Conservation (phyloP, 2,888 invertebrate genomes). For the Coleophora flavipennella region DNA sequence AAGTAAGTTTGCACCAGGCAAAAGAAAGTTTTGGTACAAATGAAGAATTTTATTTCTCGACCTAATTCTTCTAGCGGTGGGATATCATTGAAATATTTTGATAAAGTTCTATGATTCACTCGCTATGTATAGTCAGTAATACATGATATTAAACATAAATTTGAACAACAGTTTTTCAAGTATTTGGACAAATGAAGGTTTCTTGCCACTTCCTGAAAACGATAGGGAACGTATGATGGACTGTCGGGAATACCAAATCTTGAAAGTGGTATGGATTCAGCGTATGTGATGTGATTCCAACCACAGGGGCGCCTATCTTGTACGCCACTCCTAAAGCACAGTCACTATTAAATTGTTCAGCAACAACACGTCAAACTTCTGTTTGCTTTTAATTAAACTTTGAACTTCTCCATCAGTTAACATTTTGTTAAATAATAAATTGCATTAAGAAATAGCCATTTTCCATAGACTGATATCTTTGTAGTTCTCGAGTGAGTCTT, state of each 20-base stretch:
- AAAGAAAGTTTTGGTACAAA: conserved; percentile 73
- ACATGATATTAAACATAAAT: conserved; percentile 29
- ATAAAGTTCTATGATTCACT: conserved; percentile 39
- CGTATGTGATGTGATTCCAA: conserved; percentile 71
- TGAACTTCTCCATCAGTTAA: conserved; percentile 45
- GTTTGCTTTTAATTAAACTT: conserved; percentile 42
- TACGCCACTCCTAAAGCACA: conserved; percentile 78
- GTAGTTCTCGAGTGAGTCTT: conserved; percentile 65
- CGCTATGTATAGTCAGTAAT: conserved; percentile 35
- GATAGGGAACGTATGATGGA: conserved; percentile 69
- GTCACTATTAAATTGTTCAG: conserved; percentile 81
- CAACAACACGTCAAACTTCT: conserved; percentile 77
- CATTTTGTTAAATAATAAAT: conserved; percentile 11
- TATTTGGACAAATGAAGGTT: conserved; percentile 46
- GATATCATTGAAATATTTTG: conserved; percentile 59
- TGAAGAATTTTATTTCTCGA: conserved; percentile 69
- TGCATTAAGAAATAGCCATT: conserved; percentile 17
- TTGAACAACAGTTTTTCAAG: conserved; percentile 44
- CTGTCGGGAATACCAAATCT: conserved; percentile 73
- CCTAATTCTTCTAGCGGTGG: conserved; percentile 70
- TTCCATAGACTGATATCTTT: conserved; percentile 71
- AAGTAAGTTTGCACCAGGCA: conserved; percentile 71
- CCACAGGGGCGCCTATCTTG: conserved; percentile 74
- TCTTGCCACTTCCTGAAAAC: conserved; percentile 63
- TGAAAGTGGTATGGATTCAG: conserved; percentile 75